Percentiles rank a stretch among this genome's conserved stretches.
These are phyloP conservation scores for Parasteatoda tepidariorum DNA, from an alignment of 1,140 invertebrate genomes.

Conservation along the genomic window DNA sequence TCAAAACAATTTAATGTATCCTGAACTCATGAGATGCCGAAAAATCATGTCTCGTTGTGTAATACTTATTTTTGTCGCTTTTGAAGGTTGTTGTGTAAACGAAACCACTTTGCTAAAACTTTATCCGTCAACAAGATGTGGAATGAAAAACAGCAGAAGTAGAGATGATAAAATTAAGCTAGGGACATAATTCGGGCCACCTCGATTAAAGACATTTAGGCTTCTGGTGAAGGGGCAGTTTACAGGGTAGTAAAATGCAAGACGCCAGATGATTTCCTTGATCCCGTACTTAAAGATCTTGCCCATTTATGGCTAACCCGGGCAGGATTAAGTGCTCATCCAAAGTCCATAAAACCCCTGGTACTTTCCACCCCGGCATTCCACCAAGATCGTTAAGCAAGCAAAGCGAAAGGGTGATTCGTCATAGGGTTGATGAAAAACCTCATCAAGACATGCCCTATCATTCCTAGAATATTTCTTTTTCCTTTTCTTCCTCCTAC, in stretches of 20 bases:
- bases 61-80: no score
- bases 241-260: conserved; percentile 58
- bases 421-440: conserved; percentile 49
- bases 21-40: no score
- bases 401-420: conserved; percentile 45
- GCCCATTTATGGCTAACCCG: conserved; percentile 57
- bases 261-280: conserved; percentile 48
- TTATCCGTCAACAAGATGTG: not conserved
- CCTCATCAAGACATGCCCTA: conserved; percentile 23
- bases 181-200: conserved; percentile 46
- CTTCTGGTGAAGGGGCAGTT: conserved; percentile 38
- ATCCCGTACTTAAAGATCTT: conserved; percentile 33
- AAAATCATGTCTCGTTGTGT: no score
- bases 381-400: conserved; percentile 38
- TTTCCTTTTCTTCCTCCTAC: not conserved
- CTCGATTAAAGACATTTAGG: conserved; percentile 54
- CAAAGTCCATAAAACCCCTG: conserved; percentile 50
- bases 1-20: no score
- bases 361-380: conserved; percentile 16
- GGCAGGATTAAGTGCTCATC: conserved; percentile 57
- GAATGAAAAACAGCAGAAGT: no score
- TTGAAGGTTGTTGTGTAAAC: no score
- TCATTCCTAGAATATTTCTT: not conserved
- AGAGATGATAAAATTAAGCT: conserved; percentile 16
- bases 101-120: no score